Evolutionary conservation across 2,888 invertebrate species (phyloP).

Genomic region (Nymphalis c-album): DNA sequence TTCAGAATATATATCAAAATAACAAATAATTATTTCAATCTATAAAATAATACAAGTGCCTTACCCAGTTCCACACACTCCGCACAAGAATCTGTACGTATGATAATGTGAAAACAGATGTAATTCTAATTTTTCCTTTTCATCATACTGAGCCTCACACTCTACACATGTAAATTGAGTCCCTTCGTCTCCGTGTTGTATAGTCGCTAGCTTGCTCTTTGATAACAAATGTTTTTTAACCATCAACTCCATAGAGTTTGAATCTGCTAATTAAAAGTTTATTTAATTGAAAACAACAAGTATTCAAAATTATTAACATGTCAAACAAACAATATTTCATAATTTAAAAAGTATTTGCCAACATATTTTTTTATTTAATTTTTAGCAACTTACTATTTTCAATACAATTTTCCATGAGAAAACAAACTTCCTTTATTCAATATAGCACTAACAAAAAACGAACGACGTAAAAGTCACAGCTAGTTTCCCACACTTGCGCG

Average conservation of each 20-base stretch:
- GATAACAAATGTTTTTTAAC: constrained; percentile 76
- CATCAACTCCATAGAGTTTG: constrained; percentile 52
- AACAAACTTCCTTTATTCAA: constrained; percentile 10
- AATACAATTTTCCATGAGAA: constrained; percentile 16
- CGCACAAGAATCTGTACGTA: constrained; percentile 87
- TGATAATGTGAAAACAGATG: constrained; percentile 88
- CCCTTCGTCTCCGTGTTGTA: constrained; percentile 80
- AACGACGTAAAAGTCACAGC: constrained; percentile 27
- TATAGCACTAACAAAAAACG: constrained; percentile 19
- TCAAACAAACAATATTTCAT: neutral
- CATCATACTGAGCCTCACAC: constrained; percentile 87
- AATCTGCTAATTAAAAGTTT: constrained; percentile 23
- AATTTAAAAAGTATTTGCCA: neutral
- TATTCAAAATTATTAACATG: neutral
- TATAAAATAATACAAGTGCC: no score
- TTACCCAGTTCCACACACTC: constrained; percentile 87
- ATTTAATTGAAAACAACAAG: neutral
- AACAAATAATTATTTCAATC: no score
- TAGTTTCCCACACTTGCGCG: constrained; percentile 49
- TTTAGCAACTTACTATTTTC: constrained; percentile 16
- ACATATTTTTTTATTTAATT: neutral
- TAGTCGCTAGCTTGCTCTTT: constrained; percentile 88
- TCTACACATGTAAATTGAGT: constrained; percentile 88
- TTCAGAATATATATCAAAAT: no score
- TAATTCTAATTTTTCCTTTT: constrained; percentile 87